Percentiles rank a stretch among this genome's conserved stretches.
Conservation (phyloP, 2,888 invertebrate species). For the Reticulitermes lucifugus region DNA sequence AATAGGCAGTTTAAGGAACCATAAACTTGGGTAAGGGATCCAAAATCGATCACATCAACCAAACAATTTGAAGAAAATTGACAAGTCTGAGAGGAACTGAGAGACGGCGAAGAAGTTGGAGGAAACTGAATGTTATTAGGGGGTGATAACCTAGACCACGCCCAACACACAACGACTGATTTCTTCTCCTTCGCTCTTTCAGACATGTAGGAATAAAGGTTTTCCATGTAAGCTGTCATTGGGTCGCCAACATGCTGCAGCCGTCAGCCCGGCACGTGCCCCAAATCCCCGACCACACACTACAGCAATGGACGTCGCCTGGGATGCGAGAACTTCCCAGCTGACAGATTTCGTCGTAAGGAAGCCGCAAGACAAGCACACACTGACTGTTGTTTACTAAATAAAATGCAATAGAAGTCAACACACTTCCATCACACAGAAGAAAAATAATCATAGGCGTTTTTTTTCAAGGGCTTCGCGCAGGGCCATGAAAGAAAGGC, state of each 20-base stretch:
- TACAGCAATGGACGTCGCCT: background rate
- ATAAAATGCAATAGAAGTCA: conserved; percentile 9
- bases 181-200: background rate
- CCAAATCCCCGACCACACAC: conserved; percentile 16
- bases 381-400: background rate
- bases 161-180: too few species aligned
- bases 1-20: too few species aligned
- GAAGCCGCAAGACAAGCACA: background rate
- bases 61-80: too few species aligned
- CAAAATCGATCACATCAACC: too few species aligned
- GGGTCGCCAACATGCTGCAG: background rate
- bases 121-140: too few species aligned
- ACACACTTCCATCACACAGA: background rate
- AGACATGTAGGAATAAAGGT: conserved; percentile 1
- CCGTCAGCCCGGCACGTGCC: background rate
- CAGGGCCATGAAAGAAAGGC: too few species aligned
- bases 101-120: too few species aligned
- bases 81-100: too few species aligned
- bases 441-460: background rate
- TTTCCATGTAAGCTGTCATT: conserved; percentile 40
- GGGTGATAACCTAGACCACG: too few species aligned
- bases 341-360: background rate
- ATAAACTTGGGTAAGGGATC: too few species aligned
- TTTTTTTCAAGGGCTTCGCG: background rate
- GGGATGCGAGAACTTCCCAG: background rate